phyloP scores from a whole-genome alignment of 2,888 invertebrate genomes.

The Venustoraphidia nigricollis region DNA sequence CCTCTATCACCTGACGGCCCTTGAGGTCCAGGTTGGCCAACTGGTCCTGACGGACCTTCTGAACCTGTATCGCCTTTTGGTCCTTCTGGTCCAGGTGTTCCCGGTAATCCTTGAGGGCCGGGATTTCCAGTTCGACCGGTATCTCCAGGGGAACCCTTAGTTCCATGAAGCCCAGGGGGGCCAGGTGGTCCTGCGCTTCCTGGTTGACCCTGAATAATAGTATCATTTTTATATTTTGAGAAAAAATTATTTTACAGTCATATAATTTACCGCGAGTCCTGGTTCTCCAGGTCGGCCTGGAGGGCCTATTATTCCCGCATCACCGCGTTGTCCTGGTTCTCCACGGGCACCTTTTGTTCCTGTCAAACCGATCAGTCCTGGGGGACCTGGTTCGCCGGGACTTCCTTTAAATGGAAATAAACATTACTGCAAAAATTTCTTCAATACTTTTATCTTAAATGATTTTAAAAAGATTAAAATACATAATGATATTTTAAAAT shows the following conservation, averaged over 20 bases:
- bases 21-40: slow-evolving; percentile 52
- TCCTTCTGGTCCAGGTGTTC: slow-evolving; percentile 55
- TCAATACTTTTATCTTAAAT: slow-evolving; percentile 2
- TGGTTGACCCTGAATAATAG: slow-evolving; percentile 43
- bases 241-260: not conserved
- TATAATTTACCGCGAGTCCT: slow-evolving; percentile 44
- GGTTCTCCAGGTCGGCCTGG: slow-evolving; percentile 64
- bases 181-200: slow-evolving; percentile 56
- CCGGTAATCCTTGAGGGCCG: slow-evolving; percentile 54
- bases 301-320: slow-evolving; percentile 55
- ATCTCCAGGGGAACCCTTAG: slow-evolving; percentile 57
- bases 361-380: slow-evolving; percentile 40
- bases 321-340: slow-evolving; percentile 61
- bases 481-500: slow-evolving; percentile 5
- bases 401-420: slow-evolving; percentile 26
- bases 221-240: too few species aligned
- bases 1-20: slow-evolving; percentile 55
- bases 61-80: slow-evolving; percentile 59
- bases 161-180: slow-evolving; percentile 46
- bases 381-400: slow-evolving; percentile 46
- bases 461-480: not conserved
- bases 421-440: slow-evolving; percentile 1
- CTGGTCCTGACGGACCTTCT: slow-evolving; percentile 50
- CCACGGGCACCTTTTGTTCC: slow-evolving; percentile 64
- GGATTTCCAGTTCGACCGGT: slow-evolving; percentile 48